These are phyloP conservation scores for Gordius sp. DNA, from an alignment of 2,888 invertebrate genomes.

Conservation along the genomic window DNA sequence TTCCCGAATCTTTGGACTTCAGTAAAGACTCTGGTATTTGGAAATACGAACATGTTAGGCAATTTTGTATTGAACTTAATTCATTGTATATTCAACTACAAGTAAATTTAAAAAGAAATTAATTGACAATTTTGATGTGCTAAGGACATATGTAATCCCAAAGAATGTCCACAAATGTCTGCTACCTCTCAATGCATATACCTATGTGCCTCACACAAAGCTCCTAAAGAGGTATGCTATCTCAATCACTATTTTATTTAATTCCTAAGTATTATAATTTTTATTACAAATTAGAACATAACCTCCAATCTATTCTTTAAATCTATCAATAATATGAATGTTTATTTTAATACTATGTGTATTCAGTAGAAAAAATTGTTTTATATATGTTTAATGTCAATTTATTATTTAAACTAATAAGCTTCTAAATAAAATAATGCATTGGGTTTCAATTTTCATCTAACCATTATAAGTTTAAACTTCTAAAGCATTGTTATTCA, in stretches of 20 bases:
- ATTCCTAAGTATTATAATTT: too few relatives aligned
- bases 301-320: too few relatives aligned
- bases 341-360: background rate
- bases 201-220: constrained; percentile 94
- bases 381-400: too few relatives aligned
- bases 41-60: constrained; percentile 92
- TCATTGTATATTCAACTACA: constrained; percentile 85
- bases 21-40: constrained; percentile 93
- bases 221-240: constrained; percentile 56
- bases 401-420: too few relatives aligned
- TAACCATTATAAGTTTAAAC: too few relatives aligned
- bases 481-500: too few relatives aligned
- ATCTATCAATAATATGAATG: constrained; percentile 5
- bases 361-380: too few relatives aligned
- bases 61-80: constrained; percentile 97
- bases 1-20: constrained; percentile 44
- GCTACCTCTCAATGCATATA: constrained; percentile 99
- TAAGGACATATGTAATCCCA: background rate
- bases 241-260: too few relatives aligned
- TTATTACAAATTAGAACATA: too few relatives aligned
- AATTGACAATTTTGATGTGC: background rate
- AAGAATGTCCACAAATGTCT: constrained; percentile 77
- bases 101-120: constrained; percentile 27
- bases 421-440: too few relatives aligned
- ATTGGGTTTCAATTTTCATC: too few relatives aligned